phyloP scores from a whole-genome alignment of 2,797 vertebrate species.

The Lagocephalus sceleratus region DNA sequence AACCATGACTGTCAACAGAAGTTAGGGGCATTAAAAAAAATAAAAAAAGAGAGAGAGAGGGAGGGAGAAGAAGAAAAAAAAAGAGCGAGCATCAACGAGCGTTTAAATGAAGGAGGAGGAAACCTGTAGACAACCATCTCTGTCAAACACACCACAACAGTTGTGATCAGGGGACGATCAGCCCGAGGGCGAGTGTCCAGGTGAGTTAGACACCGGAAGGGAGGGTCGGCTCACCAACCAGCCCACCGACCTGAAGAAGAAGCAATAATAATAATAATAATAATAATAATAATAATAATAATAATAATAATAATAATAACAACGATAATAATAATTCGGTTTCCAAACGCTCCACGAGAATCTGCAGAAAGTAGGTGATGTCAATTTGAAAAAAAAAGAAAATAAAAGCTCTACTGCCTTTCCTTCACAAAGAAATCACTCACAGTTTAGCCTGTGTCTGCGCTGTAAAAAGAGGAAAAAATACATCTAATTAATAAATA shows the following conservation, averaged over 20 bases:
- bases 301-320: constrained; percentile 14
- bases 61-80: no score
- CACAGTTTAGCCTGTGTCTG: no score
- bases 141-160: constrained; percentile 24
- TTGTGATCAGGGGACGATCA: constrained; percentile 54
- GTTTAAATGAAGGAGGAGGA: constrained; percentile 18
- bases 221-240: constrained; percentile 29
- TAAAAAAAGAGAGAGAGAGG: no score
- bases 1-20: no score
- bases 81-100: no score
- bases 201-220: constrained; percentile 55
- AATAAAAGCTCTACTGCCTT: neutral
- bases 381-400: constrained; percentile 17
- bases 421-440: constrained; percentile 1
- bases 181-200: constrained; percentile 60
- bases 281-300: constrained; percentile 2
- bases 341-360: constrained; percentile 1
- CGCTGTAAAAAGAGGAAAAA: neutral
- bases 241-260: constrained; percentile 50
- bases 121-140: constrained; percentile 12
- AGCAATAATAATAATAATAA: constrained; percentile 10
- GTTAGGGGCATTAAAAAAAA: no score
- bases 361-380: constrained; percentile 62
- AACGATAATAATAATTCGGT: constrained; percentile 8
- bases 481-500: neutral